Evolutionary conservation across 2,797 vertebrate genomes (phyloP), one percentile per base, ranked within the genome.

Genomic region (Sternotherus odoratus): DNA sequence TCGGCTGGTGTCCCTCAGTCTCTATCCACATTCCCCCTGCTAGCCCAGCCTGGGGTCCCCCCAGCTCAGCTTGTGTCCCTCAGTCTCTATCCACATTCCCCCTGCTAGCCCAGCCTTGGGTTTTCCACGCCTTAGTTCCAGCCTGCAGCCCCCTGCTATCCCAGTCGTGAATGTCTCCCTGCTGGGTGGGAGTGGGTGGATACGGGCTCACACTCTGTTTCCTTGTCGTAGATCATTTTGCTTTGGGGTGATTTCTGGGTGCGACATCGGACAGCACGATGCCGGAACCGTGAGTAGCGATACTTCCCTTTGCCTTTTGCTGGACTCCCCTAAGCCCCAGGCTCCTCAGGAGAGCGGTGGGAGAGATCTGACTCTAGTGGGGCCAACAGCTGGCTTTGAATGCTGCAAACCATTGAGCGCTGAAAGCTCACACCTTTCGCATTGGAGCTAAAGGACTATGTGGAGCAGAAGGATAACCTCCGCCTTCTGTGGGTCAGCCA

Each of bases 201-300:
- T 43, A 7, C 0, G 51, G 4, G 0, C 1, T 26, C 2, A 53
- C 16, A 12, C 10, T 46, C 12, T 5, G 63, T 6, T 5, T 50
- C 15, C 39, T 50, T 46, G 24, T 17, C 36, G 36, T 39, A 63
- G 23, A 75, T 84, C 75, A 6, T 75, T 49, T 80, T 48, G 75
- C 19, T 81, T 77, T 85, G 36, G 17, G 51, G 11, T 83, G 82
- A 21, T 17, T 17, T 77, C 6, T 82, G 98, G 98, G 93, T 5
- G 17, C 91, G 8, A 75, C 51, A 5, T 46, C 1, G 13, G 2
- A 15, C 16, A 0, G n/a, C 79, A 7, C 90, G 12, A 98, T 98
- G 98, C 98, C 98, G 0, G 98, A 98, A 97, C 95, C 96, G 98
- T 98, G 89, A 98, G 98, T 98, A 94, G 4, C 12, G 6, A 0